phyloP scores from a whole-genome alignment of 2,888 invertebrate genomes.

The Tyria jacobaeae region DNA sequence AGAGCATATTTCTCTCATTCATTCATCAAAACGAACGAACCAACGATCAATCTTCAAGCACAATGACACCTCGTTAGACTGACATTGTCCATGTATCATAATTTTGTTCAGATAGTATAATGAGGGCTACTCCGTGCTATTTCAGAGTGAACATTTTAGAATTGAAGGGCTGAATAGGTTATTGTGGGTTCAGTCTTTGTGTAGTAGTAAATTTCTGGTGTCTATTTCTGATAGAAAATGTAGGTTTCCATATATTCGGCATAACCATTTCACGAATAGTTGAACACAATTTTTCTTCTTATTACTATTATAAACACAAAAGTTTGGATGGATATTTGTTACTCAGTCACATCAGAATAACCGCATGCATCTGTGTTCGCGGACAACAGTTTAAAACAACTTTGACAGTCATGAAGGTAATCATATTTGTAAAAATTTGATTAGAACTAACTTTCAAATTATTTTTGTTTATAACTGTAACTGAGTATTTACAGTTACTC shows the following conservation, averaged over 20 bases:
- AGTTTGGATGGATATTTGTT: too few species aligned
- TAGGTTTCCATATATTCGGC: neutral
- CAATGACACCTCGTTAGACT: constrained; percentile 56
- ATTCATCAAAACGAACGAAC: constrained; percentile 46
- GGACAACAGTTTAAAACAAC: too few species aligned
- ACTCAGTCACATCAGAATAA: too few species aligned
- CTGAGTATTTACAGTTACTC: too few species aligned
- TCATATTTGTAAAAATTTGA: too few species aligned
- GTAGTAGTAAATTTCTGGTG: neutral
- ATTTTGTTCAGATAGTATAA: constrained; percentile 31
- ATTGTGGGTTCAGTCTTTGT: constrained; percentile 11
- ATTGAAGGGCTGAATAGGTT: constrained; percentile 20
- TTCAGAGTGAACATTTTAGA: constrained; percentile 21
- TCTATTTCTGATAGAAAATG: neutral
- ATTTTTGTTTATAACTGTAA: too few species aligned
- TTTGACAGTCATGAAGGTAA: too few species aligned
- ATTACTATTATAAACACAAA: too few species aligned
- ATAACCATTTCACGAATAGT: too few species aligned
- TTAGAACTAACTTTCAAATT: too few species aligned
- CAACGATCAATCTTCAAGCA: constrained; percentile 55
- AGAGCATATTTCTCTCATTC: constrained; percentile 44
- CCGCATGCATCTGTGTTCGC: too few species aligned
- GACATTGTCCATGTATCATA: constrained; percentile 45
- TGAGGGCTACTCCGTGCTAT: constrained; percentile 14
- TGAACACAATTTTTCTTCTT: too few species aligned